A percentile compares a stretch with the other conserved stretches of the same genome.
Conservation (phyloP, 2,888 invertebrate genomes). For the Margaritifera margaritifera region DNA sequence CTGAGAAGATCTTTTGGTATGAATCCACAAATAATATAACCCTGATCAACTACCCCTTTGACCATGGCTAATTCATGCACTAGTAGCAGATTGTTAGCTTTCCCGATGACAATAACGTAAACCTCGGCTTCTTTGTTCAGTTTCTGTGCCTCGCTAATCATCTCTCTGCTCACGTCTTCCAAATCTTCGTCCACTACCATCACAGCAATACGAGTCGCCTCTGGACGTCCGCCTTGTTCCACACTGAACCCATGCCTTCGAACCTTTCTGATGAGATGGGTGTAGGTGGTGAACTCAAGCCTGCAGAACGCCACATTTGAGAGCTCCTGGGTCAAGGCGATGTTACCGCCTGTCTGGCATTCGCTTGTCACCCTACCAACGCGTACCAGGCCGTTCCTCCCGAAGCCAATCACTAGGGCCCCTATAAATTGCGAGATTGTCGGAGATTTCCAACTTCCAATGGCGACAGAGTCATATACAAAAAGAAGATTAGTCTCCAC, state of each 20-base stretch:
- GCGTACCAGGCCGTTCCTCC: constrained; percentile 25
- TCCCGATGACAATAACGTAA: constrained; percentile 26
- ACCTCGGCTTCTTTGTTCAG: constrained; percentile 16
- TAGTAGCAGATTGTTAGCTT: neutral
- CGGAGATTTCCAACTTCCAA: constrained; percentile 30
- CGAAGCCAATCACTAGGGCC: constrained; percentile 24
- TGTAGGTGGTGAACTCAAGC: constrained; percentile 27
- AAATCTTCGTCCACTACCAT: constrained; percentile 35
- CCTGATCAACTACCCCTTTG: too few relatives aligned
- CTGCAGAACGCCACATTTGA: constrained; percentile 23
- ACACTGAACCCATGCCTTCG: constrained; percentile 24
- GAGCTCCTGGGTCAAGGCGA: constrained; percentile 28
- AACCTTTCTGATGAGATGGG: constrained; percentile 32
- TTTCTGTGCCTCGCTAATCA: constrained; percentile 17
- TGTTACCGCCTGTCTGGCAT: constrained; percentile 35
- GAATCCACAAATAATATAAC: too few relatives aligned
- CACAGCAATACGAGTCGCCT: constrained; percentile 26
- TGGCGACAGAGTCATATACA: constrained; percentile 41
- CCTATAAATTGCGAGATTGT: constrained; percentile 35
- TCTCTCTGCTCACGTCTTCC: constrained; percentile 18
- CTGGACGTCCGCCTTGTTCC: constrained; percentile 30
- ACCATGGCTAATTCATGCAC: too few relatives aligned
- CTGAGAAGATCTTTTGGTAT: too few relatives aligned
- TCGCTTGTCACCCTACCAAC: constrained; percentile 37
- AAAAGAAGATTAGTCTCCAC: constrained; percentile 41